These are phyloP conservation scores for Stichopus chloronotus DNA, from an alignment of 35 echinoderm and acorn worm genomes.

Conservation along the genomic window DNA sequence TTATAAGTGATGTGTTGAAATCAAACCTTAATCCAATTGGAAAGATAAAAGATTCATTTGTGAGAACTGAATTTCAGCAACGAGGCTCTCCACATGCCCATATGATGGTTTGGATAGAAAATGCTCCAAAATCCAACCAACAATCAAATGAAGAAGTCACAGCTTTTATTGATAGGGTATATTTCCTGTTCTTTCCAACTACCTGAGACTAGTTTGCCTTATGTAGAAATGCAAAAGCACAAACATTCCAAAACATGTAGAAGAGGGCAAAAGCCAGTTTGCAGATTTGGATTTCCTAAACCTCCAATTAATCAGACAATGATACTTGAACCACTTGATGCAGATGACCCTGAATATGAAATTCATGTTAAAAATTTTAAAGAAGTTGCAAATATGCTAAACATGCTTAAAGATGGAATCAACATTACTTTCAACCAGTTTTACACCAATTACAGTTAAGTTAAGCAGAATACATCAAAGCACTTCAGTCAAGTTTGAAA, in stretches of 20 bases:
- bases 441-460: background rate
- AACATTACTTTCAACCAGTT: background rate
- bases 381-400: background rate
- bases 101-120: slow-evolving; percentile 61
- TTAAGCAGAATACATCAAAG: slow-evolving; percentile 57
- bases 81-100: slow-evolving; percentile 70
- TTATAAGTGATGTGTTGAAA: background rate
- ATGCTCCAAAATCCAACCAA: slow-evolving; percentile 53
- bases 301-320: slow-evolving; percentile 61
- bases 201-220: no score
- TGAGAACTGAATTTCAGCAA: slow-evolving; percentile 63
- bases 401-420: background rate
- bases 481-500: slow-evolving; percentile 53
- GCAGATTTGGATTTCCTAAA: slow-evolving; percentile 74
- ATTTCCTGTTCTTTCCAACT: no score
- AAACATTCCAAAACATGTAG: slow-evolving; percentile 63
- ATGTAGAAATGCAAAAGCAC: slow-evolving; percentile 48
- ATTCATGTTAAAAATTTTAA: background rate
- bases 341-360: background rate
- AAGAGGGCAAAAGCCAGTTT: slow-evolving; percentile 43
- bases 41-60: slow-evolving; percentile 38
- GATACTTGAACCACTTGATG: slow-evolving; percentile 42
- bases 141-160: slow-evolving; percentile 42
- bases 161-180: slow-evolving; percentile 59
- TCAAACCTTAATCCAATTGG: slow-evolving; percentile 39